A percentile compares a stretch with the other conserved stretches of the same genome.
phyloP scores from a whole-genome alignment of 2,888 invertebrate genomes.

The Alloscopus bannaensis region DNA sequence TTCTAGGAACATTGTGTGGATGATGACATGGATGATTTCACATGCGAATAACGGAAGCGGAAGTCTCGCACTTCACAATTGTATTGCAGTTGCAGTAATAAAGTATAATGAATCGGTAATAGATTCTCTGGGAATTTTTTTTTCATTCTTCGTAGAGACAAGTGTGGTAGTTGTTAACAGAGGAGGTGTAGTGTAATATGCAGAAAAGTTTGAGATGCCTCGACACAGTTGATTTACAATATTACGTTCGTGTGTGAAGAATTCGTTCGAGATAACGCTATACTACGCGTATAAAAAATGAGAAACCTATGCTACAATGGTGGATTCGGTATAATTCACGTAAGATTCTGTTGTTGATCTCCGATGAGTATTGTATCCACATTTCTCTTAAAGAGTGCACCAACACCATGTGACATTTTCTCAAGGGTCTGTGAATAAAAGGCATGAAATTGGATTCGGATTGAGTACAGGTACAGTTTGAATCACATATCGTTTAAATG shows the following conservation, averaged over 20 bases:
- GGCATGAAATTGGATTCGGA: constrained; percentile 37
- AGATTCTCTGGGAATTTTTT: constrained; percentile 39
- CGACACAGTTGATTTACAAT: constrained; percentile 35
- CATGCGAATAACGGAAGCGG: constrained; percentile 73
- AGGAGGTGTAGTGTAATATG: neutral
- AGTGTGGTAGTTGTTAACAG: too few species aligned
- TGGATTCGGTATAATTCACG: too few species aligned
- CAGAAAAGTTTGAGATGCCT: neutral
- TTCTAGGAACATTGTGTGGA: too few species aligned
- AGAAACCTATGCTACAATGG: too few species aligned
- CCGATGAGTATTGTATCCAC: too few species aligned
- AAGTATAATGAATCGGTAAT: constrained; percentile 45
- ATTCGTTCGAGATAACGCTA: too few species aligned
- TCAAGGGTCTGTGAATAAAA: constrained; percentile 29
- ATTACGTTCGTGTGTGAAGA: constrained; percentile 38
- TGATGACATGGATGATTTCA: constrained; percentile 72
- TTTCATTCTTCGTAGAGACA: too few species aligned
- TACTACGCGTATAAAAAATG: too few species aligned
- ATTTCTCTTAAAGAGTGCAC: too few species aligned
- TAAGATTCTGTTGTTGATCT: too few species aligned
- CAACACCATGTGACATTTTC: constrained; percentile 44
- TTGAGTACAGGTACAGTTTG: constrained; percentile 27
- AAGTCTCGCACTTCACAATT: constrained; percentile 53
- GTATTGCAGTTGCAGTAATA: constrained; percentile 15
- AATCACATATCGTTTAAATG: constrained; percentile 5